Percentiles rank a stretch among this genome's conserved stretches.
Conservation (phyloP, 2,797 vertebrate genomes). For the Aldrovandia affinis region DNA sequence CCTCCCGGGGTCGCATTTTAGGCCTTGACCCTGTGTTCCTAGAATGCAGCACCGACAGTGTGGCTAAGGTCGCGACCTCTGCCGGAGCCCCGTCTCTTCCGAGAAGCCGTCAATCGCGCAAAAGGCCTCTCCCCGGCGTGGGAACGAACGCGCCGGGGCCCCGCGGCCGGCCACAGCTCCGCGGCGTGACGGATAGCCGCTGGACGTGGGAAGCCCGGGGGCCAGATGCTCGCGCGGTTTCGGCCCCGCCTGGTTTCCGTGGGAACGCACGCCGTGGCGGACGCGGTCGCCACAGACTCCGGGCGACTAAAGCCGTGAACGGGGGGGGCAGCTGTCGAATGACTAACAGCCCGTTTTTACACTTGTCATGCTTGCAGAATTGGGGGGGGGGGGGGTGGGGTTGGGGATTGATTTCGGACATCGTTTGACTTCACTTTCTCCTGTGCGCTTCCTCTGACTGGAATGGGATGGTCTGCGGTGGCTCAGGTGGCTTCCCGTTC, state of each 20-base stretch:
- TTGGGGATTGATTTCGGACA: background rate
- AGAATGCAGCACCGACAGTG: background rate
- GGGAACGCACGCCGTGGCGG: no score
- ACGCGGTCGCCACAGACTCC: no score
- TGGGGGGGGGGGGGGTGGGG: no score
- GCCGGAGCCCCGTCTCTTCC: background rate
- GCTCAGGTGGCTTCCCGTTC: background rate
- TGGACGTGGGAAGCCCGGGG: background rate
- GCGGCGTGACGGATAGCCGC: background rate
- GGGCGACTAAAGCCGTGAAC: no score
- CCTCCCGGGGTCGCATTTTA: background rate
- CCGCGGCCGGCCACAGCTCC: background rate
- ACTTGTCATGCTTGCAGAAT: no score
- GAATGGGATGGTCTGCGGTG: background rate
- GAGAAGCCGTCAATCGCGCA: background rate
- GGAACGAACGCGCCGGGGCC: no score
- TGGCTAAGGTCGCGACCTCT: slow-evolving; percentile 13
- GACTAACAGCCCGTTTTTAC: no score
- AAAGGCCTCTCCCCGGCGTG: no score
- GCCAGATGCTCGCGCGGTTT: no score
- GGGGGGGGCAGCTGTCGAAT: no score
- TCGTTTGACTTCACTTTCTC: background rate
- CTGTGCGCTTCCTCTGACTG: slow-evolving; percentile 9
- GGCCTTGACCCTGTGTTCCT: slow-evolving; percentile 2
- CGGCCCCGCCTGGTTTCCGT: no score